Evolutionary conservation across 2,888 invertebrate genomes (phyloP).

Genomic region (Eilema sororculum): DNA sequence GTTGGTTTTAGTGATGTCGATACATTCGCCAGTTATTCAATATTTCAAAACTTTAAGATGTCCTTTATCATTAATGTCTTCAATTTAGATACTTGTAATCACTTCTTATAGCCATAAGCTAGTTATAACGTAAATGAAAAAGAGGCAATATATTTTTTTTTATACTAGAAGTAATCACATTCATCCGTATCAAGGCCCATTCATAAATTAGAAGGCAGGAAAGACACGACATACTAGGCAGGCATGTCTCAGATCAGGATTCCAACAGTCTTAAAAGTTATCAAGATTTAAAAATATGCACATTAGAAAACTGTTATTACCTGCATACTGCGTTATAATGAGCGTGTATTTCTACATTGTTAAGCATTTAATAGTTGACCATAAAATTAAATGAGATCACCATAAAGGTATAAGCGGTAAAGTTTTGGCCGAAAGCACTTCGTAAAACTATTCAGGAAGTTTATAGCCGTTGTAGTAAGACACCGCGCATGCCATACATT

Average conservation of each 20-base stretch:
- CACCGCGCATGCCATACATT: neutral
- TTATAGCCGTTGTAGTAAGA: conserved; percentile 1
- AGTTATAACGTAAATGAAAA: neutral
- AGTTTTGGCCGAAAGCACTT: conserved; percentile 8
- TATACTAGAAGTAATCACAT: no score
- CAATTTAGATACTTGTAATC: neutral
- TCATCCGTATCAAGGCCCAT: no score
- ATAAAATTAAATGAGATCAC: neutral
- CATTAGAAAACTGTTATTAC: neutral
- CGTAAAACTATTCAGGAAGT: conserved; percentile 5
- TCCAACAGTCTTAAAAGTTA: neutral
- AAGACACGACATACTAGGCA: no score
- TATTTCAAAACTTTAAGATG: neutral
- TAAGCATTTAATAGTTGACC: neutral
- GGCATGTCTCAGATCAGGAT: neutral
- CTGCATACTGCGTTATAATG: neutral
- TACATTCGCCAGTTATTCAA: neutral
- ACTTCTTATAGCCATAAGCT: no score
- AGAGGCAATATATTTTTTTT: no score
- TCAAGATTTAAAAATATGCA: neutral
- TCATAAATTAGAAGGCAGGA: no score
- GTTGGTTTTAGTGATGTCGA: neutral
- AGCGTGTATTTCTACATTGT: neutral
- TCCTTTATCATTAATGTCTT: neutral
- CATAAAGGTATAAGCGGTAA: neutral